Conservation (phyloP, 2,113 vertebrate genomes). For the Epinephelus moara region DNA sequence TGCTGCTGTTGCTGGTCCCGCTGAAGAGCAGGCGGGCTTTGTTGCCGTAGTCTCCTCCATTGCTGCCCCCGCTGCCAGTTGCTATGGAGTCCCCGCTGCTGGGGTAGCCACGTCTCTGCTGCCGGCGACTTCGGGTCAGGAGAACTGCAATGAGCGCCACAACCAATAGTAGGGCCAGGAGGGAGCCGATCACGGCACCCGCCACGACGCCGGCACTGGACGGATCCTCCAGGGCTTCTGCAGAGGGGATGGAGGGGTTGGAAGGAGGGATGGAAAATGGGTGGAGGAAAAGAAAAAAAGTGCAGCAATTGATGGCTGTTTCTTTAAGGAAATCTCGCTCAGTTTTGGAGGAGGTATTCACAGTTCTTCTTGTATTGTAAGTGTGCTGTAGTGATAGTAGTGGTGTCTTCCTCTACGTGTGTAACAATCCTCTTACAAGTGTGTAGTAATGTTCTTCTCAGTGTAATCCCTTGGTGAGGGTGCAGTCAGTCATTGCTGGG, state of each 20-base stretch:
- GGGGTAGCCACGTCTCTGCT: conserved; percentile 68
- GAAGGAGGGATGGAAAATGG: conserved; percentile 70
- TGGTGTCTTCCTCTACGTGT: conserved; percentile 61
- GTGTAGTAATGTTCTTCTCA: conserved; percentile 71
- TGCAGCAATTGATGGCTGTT: conserved; percentile 69
- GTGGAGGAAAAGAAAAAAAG: conserved; percentile 71
- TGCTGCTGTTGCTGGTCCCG: conserved; percentile 55
- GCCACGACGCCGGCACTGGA: conserved; percentile 86
- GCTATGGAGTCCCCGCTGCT: conserved; percentile 70
- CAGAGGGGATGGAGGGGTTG: conserved; percentile 81
- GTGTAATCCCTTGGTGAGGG: conserved; percentile 69
- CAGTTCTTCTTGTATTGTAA: conserved; percentile 59
- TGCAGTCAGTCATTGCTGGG: conserved; percentile 74
- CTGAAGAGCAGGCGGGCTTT: conserved; percentile 84
- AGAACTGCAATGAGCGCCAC: conserved; percentile 80
- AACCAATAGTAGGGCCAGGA: conserved; percentile 87
- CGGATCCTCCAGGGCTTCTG: conserved; percentile 86
- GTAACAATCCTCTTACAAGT: conserved; percentile 76
- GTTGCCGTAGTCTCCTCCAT: conserved; percentile 81
- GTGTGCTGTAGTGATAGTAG: conserved; percentile 53
- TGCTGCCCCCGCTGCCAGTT: conserved; percentile 71
- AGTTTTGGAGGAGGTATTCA: conserved; percentile 53
- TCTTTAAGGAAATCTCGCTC: conserved; percentile 40
- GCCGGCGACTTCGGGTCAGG: conserved; percentile 82
- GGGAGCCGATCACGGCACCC: conserved; percentile 88